These are phyloP conservation scores for Syrrhaptes paradoxus DNA, from an alignment of 2,113 vertebrate genomes.

Conservation along the genomic window DNA sequence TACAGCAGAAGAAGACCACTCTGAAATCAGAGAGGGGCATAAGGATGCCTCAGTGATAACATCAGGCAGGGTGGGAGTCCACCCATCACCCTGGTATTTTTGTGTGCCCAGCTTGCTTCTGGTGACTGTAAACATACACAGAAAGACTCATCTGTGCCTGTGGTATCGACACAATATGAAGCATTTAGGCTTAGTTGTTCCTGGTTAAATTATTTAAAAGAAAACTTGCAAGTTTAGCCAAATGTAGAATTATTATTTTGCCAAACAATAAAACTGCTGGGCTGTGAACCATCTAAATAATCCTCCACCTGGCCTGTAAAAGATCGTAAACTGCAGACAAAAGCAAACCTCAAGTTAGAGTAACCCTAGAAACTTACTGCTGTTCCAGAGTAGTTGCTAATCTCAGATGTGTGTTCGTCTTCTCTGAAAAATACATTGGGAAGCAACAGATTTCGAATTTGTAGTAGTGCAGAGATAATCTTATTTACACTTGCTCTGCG, in stretches of 20 bases:
- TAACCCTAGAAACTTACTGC: not conserved
- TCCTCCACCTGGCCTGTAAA: not conserved
- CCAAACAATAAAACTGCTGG: not conserved
- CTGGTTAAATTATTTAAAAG: not conserved
- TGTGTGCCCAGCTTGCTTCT: not conserved
- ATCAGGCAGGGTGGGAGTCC: not conserved
- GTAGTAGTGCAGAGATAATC: not conserved
- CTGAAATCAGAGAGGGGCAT: not conserved
- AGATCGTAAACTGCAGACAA: not conserved
- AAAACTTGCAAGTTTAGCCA: not conserved
- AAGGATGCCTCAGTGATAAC: not conserved
- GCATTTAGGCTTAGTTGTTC: not conserved
- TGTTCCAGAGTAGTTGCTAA: not conserved
- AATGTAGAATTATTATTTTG: not conserved
- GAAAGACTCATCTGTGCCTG: not conserved
- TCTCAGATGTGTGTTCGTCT: not conserved
- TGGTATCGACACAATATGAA: not conserved
- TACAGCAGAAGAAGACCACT: not conserved
- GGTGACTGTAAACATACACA: not conserved
- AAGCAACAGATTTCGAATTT: not conserved
- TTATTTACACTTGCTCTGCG: not conserved
- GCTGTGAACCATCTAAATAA: not conserved
- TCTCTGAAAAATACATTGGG: not conserved
- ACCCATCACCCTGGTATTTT: not conserved
- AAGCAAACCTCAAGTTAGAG: not conserved